A percentile compares a stretch with the other conserved stretches of the same genome.
phyloP scores from a whole-genome alignment of 2,113 vertebrate genomes.

The Podilymbus podiceps region DNA sequence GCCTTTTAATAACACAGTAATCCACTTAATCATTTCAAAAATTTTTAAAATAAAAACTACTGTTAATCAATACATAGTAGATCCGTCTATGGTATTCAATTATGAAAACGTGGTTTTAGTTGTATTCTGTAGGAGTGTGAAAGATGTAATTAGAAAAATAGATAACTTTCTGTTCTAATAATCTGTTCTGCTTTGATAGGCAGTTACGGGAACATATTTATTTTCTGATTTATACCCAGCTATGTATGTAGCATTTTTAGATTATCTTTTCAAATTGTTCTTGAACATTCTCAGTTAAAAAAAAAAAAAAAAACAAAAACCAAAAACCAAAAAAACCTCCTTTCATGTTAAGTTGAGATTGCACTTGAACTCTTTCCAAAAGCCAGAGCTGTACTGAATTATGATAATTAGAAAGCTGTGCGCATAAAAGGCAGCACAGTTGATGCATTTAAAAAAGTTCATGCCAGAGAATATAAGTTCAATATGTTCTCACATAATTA shows the following conservation, averaged over 20 bases:
- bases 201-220: constrained; percentile 28
- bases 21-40: background rate
- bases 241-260: constrained; percentile 64
- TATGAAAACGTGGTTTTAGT: constrained; percentile 10
- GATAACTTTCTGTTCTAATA: constrained; percentile 31
- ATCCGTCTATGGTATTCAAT: background rate
- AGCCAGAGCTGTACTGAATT: constrained; percentile 77
- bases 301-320: background rate
- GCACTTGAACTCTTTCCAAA: constrained; percentile 77
- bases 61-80: background rate
- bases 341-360: constrained; percentile 81
- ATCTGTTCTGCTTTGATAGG: constrained; percentile 29
- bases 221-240: constrained; percentile 39
- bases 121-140: background rate
- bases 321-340: background rate
- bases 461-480: constrained; percentile 82
- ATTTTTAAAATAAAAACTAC: background rate
- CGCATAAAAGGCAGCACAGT: constrained; percentile 73
- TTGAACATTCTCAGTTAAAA: constrained; percentile 67
- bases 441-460: constrained; percentile 76
- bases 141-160: constrained; percentile 13
- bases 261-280: constrained; percentile 75
- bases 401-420: constrained; percentile 83
- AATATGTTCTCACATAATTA: constrained; percentile 84
- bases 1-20: background rate